These are phyloP conservation scores for Leptopilina myrica DNA, from an alignment of 2,888 invertebrate genomes.

Conservation along the genomic window DNA sequence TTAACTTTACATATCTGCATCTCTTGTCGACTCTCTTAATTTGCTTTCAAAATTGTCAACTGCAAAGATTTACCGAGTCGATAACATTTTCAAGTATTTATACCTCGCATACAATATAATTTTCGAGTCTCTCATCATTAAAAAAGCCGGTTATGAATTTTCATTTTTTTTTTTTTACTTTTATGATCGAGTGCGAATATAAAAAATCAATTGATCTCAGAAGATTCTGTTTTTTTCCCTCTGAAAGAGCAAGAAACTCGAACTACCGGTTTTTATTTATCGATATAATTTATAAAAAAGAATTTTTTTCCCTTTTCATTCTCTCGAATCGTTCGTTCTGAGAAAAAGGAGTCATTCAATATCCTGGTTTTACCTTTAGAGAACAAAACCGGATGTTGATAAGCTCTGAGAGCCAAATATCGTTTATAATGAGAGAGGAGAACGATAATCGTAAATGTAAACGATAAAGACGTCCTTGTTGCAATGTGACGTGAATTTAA, in stretches of 20 bases:
- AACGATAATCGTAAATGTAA: slow-evolving; percentile 19
- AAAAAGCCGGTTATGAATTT: background rate
- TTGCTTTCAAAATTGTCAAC: background rate
- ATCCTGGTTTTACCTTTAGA: slow-evolving; percentile 2
- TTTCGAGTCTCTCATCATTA: too few species aligned
- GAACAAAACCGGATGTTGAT: slow-evolving; percentile 26
- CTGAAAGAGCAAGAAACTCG: background rate
- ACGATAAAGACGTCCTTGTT: slow-evolving; percentile 18
- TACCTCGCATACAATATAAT: too few species aligned
- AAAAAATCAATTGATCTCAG: slow-evolving; percentile 23
- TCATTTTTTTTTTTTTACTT: background rate
- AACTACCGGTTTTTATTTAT: background rate
- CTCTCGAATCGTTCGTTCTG: too few species aligned
- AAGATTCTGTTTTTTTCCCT: background rate
- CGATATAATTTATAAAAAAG: too few species aligned
- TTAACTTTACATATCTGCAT: too few species aligned
- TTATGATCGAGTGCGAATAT: background rate
- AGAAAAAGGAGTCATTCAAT: background rate
- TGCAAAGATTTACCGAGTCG: background rate
- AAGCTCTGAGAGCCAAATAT: slow-evolving; percentile 21
- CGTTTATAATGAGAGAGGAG: background rate
- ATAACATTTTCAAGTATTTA: background rate
- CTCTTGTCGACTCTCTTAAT: too few species aligned
- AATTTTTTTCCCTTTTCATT: background rate
- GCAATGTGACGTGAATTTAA: slow-evolving; percentile 14